A percentile compares a stretch with the other conserved stretches of the same genome.
Conservation (phyloP, 2,113 vertebrate species). For the Cyprinodon variegatus region DNA sequence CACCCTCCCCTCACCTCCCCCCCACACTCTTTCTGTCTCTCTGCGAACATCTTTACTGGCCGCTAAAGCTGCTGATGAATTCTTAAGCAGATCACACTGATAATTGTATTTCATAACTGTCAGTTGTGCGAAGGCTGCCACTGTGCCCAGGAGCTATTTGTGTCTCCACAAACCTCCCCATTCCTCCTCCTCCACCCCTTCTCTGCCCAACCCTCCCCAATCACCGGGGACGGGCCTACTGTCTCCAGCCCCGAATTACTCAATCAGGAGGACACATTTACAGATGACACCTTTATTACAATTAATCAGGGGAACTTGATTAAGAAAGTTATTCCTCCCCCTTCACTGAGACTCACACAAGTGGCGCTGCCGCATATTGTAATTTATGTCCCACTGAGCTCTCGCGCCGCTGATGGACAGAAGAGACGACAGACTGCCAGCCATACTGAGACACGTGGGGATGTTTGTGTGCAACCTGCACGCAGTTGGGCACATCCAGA, state of each 20-base stretch:
- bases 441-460: conserved; percentile 63
- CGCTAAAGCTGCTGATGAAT: conserved; percentile 87
- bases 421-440: conserved; percentile 68
- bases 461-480: conserved; percentile 20
- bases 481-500: conserved; percentile 18
- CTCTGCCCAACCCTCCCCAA: conserved; percentile 75
- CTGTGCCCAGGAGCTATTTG: conserved; percentile 84
- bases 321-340: conserved; percentile 86
- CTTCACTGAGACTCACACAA: conserved; percentile 75
- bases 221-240: conserved; percentile 85
- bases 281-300: conserved; percentile 89
- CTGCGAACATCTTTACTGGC: conserved; percentile 83
- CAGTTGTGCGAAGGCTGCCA: conserved; percentile 88
- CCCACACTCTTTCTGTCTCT: conserved; percentile 60
- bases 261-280: conserved; percentile 86
- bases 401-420: conserved; percentile 66
- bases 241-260: conserved; percentile 85
- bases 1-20: conserved; percentile 17
- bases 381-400: conserved; percentile 76
- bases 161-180: conserved; percentile 81
- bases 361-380: conserved; percentile 74
- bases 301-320: conserved; percentile 91
- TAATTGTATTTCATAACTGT: conserved; percentile 97
- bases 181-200: conserved; percentile 43
- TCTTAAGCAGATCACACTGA: conserved; percentile 95